These are phyloP conservation scores for Drosophila pectinifera DNA, from an alignment of 1,140 invertebrate species.

Conservation along the genomic window DNA sequence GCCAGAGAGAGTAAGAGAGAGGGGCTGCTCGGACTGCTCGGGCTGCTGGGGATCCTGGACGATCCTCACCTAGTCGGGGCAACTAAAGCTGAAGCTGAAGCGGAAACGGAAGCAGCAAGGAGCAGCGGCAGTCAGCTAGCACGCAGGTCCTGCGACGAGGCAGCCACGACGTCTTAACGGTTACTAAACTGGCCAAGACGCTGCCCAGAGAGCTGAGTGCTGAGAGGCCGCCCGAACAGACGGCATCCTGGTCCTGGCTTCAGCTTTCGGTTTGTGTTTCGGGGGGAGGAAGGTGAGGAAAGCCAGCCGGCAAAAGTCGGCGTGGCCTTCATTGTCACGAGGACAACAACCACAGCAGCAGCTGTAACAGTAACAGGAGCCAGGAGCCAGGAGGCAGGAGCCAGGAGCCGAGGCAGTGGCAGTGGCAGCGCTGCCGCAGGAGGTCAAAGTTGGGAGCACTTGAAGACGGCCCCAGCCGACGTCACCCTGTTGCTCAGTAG, in stretches of 20 bases:
- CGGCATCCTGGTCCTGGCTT: slow-evolving; percentile 1
- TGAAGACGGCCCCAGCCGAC: slow-evolving; percentile 7
- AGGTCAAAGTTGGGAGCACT: slow-evolving; percentile 55
- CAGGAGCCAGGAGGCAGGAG: slow-evolving; percentile 5
- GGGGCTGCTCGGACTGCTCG: too few relatives aligned
- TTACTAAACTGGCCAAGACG: slow-evolving; percentile 79
- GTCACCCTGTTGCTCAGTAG: slow-evolving; percentile 27
- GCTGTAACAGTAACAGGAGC: slow-evolving; percentile 16
- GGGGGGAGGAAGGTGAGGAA: background rate
- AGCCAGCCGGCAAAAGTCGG: slow-evolving; percentile 67
- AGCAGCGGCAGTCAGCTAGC: background rate
- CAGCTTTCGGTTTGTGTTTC: too few relatives aligned
- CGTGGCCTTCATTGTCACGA: slow-evolving; percentile 71
- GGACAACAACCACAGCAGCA: slow-evolving; percentile 17
- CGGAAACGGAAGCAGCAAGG: slow-evolving; percentile 3
- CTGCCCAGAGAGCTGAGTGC: slow-evolving; percentile 40
- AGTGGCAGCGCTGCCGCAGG: slow-evolving; percentile 27
- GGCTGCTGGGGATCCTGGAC: background rate
- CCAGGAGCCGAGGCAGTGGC: slow-evolving; percentile 7
- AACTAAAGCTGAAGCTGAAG: background rate
- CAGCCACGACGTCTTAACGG: slow-evolving; percentile 82
- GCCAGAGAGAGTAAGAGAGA: background rate
- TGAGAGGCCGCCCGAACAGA: background rate
- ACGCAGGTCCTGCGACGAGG: slow-evolving; percentile 56
- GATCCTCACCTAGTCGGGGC: background rate